phyloP scores from a whole-genome alignment of 2,113 vertebrate species.

The zebrafish (Danio rerio) region GRCz12tu NC_133185.1:23720001-23720500 shows the following conservation, averaged over 20 bases:
- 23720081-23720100: neutral
- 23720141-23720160: neutral
- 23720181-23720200: neutral
- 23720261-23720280: constrained; percentile 28
- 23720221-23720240: neutral
- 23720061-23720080: neutral
- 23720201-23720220: neutral
- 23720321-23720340: constrained; percentile 17
- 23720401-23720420: constrained; percentile 48
- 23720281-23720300: constrained; percentile 19
- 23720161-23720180: neutral
- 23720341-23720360: constrained; percentile 31
- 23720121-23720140: neutral
- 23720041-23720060: neutral
- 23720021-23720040: neutral
- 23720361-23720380: constrained; percentile 37
- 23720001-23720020: neutral
- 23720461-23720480: constrained; percentile 71
- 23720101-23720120: neutral
- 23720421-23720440: constrained; percentile 58
- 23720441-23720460: constrained; percentile 61
- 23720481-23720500: constrained; percentile 65
- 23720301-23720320: constrained; percentile 37
- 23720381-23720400: constrained; percentile 36
- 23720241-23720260: neutral